Evolutionary conservation across 2,888 invertebrate genomes (phyloP), one percentile per base, ranked within the genome.

Genomic region (Sialis lutaria): DNA sequence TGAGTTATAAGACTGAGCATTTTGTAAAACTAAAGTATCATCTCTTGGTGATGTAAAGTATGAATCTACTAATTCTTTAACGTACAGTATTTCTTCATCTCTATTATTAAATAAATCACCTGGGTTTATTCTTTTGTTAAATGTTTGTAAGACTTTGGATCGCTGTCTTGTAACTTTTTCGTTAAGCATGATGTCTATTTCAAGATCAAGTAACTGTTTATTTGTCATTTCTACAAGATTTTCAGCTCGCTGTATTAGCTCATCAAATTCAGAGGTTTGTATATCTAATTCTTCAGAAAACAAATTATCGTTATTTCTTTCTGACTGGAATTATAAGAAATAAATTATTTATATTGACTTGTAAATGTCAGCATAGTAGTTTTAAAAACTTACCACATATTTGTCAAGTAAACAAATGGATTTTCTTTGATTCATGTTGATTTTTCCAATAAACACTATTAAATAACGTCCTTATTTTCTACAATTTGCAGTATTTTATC

Each of bases 51-150:
- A 7, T 8, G 22, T 42, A 22, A 42, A 31, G 30, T 42, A 42
- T 13, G 6, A 7, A 22, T 42, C 42, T 9, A 42, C 42, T 9
- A 42, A 9, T 9, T 31, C 31, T 42, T 42, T 42, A 10, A 42
- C 42, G n/a, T 42, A 31, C 31, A 42, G 22, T 22, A 42, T 9
- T 42, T 42, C 42, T 8, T 42, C 42, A 42, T 42, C 42, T 42
- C 10, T 10, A 42, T 42, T 42, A 13, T 12, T 22, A 22, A 9
- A 10, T 31, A 31, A 10, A 31, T 22, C 22, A 4, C 22, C 22
- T 22, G 32, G 10, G 10, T 22, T 22, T 9, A 10, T 10, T 30
- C 13, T 42, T 5, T 42, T 42, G 8, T 30, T 31, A 22, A 31
- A 8, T 22, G 10, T 31, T 9, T 22, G 13, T 42, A 42, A 31